Base-by-base conservation (phyloP, 2,888 invertebrate species). In the Cheilosia impressa region DNA sequence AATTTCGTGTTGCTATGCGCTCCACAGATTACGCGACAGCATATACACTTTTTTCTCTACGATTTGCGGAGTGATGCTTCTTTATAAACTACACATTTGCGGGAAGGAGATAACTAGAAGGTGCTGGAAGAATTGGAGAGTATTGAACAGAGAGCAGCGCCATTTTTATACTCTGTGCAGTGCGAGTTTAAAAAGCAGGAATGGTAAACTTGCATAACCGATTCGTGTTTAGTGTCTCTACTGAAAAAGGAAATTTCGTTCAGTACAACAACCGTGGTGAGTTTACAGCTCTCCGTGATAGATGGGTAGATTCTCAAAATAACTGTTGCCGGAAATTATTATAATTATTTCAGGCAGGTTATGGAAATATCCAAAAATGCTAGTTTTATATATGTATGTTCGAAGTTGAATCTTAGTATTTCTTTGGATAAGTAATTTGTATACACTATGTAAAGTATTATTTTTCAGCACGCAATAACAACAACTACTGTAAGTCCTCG, bases 1-100 rank as follows among this genome's bases (percentile, higher is more conserved):
- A 83, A 60, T 69, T 79, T 78, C 68, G 83, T 83, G 83, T 83
- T 83, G 83, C 83, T 83, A 83, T 83, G 83, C 73, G 83, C 83
- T 79, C 83, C 57, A 73, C 73, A 83, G 83, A 79, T 83, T 79
- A 83, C 83, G 66, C 73, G 78, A 83, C 79, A 62, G 78, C 68
- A 83, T 79, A 79, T 79, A 83, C 83, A 78, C 34, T 73, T 83
- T 83, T 73, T 78, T 55, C 63, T 79, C 34, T 78, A 45, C 57
- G 63, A 78, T 68, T 79, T 79, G 73, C 69, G n/a, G 63, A 69
- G 45, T 45, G 73, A 73, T 83, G 63, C 45, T 22, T 63, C 68
- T 75, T 45, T 69, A 75, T 83, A 78, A 83, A 22, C 69, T 73
- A 83, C n/a, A 22, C 52, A 57, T 55, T 34, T 69, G 73, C 52